Evolutionary conservation across 2,113 vertebrate genomes (phyloP), one percentile per base, ranked within the genome.

Genomic region (Tupaia chinensis): DNA sequence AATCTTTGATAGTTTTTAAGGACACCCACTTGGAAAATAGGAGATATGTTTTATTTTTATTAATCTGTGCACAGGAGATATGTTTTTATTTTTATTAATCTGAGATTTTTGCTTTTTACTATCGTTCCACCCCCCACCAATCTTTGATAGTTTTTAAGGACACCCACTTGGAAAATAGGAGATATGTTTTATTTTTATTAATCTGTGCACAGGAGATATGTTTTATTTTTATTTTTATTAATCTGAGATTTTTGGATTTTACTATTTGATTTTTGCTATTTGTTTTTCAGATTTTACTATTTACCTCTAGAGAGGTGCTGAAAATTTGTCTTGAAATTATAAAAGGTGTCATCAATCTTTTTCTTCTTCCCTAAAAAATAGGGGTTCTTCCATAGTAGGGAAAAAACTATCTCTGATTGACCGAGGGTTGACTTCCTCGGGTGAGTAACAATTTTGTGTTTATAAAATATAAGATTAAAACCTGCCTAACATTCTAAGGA

Each of bases 61-160:
- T 68, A 73, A 94, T 78, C 60, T 69, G 14, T 90, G 19, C n/a
- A 29, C 29, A 83, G 58, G 61, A 91, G 16, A 74, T n/a, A n/a
- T n/a, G n/a, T n/a, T n/a, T n/a, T n/a, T n/a, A n/a, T n/a, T n/a
- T n/a, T n/a, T n/a, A n/a, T n/a, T n/a, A n/a, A n/a, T n/a, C n/a
- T n/a, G n/a, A n/a, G n/a, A n/a, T n/a, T n/a, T n/a, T n/a, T n/a
- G n/a, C n/a, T n/a, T n/a, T n/a, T n/a, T n/a, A n/a, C n/a, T n/a
- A n/a, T 68, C 73, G n/a, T n/a, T n/a, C n/a, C n/a, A n/a, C 93
- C 23, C 17, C 53, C 23, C 17, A 32, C 63, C 80, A 11, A 14
- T 90, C 27, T 92, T 86, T 89, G 12, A 80, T 95, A 93, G 32
- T 63, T 66, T 29, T 90, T 32, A 77, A 11, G 25, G 58, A 63